A percentile compares a stretch with the other conserved stretches of the same genome.
Evolutionary conservation across 1,140 invertebrate genomes (phyloP).

Genomic region (Cylas formicarius): DNA sequence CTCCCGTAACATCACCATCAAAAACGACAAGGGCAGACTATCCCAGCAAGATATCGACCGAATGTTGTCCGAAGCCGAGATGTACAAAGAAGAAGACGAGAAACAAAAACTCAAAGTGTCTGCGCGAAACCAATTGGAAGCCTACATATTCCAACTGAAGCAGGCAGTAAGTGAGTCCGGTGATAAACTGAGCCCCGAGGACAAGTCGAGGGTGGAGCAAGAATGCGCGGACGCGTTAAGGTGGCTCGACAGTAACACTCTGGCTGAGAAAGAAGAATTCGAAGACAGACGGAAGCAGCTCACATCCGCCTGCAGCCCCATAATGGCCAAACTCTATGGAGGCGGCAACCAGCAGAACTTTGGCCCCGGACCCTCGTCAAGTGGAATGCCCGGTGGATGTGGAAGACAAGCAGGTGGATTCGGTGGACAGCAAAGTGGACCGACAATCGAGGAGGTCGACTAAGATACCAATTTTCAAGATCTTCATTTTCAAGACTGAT

Average conservation of each 20-base stretch:
- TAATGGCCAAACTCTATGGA: constrained; percentile 49
- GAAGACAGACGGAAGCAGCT: constrained; percentile 52
- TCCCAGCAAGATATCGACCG: constrained; percentile 75
- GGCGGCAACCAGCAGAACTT: constrained; percentile 15
- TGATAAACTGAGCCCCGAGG: constrained; percentile 41
- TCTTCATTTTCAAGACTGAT: too few relatives aligned
- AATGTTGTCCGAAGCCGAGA: constrained; percentile 63
- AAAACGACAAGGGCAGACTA: constrained; percentile 74
- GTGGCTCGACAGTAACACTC: constrained; percentile 50
- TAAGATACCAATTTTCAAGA: too few relatives aligned
- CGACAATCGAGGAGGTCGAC: constrained; percentile 68
- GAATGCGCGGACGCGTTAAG: constrained; percentile 43
- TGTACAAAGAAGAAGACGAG: constrained; percentile 63
- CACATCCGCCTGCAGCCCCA: constrained; percentile 46
- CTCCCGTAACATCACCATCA: constrained; percentile 67
- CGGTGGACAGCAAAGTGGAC: constrained; percentile 32
- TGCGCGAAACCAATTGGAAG: constrained; percentile 56
- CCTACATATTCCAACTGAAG: constrained; percentile 66
- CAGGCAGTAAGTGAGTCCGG: constrained; percentile 45
- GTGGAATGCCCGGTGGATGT: constrained; percentile 32
- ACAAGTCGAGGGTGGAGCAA: constrained; percentile 41
- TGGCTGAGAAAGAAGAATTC: constrained; percentile 55
- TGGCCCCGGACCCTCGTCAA: constrained; percentile 15
- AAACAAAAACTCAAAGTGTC: constrained; percentile 57
- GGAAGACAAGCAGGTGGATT: constrained; percentile 39